Evolutionary conservation across 2,113 vertebrate species (phyloP), one percentile per base, ranked within the genome.

Genomic region (Uria lomvia): DNA sequence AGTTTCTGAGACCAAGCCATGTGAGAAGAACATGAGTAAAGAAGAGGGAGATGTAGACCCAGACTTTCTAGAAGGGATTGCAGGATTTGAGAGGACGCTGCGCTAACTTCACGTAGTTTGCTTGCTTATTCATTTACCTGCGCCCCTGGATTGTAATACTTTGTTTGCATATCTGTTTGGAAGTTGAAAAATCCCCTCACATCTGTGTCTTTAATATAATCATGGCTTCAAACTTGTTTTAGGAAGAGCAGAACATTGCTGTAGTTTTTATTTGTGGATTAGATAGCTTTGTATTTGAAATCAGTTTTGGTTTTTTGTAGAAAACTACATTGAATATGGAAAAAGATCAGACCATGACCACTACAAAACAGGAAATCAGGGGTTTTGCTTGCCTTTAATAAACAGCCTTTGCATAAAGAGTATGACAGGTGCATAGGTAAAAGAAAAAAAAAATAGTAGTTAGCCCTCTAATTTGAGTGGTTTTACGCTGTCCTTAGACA

Each of bases 11-110:
- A 95, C 96, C 97, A 95, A 95, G 90, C 95, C 95, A 94, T 97
- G 97, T 0, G 27, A 97, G 96, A 97, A 97, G 96, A 97, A 95
- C 95, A 96, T 96, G 96, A 94, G 96, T 96, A 96, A 97, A 96
- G 97, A 97, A 96, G 96, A 97, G 94, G 96, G 97, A 96, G 82
- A 94, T 97, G 92, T 96, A 96, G 96, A 96, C 94, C 95, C 96
- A 95, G 87, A 94, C 94, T 96, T 94, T 96, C 94, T 97, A 96
- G 93, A 96, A 96, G 95, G 97, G 97, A 96, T 96, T 95, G 92
- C 97, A 97, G 95, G 94, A 97, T 96, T 95, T 96, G 95, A 94
- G 95, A 94, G 96, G 89, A 97, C 49, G 36, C 94, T 96, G 86
- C 91, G 66, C 91, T 96, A 66, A 95, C 16, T 2, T 82, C 96